Evolutionary conservation across 2,797 vertebrate species (phyloP).

Genomic region (Rhabdomys pumilio): DNA sequence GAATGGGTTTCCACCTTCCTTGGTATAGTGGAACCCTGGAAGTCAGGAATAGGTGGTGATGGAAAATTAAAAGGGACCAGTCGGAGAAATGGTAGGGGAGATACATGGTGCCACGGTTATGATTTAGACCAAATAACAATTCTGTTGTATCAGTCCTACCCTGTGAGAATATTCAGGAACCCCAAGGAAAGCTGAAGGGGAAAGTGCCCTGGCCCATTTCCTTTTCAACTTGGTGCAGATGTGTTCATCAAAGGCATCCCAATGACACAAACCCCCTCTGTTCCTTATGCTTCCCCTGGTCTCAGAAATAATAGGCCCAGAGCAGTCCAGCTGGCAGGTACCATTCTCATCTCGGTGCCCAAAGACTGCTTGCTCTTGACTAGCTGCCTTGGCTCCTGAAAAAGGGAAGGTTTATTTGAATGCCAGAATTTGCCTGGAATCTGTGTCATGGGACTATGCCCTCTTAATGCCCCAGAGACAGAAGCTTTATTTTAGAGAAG

Average conservation of each 20-base stretch:
- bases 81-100: neutral
- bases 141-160: neutral
- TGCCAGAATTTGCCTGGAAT: constrained; percentile 86
- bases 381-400: constrained; percentile 82
- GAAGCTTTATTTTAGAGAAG: constrained; percentile 76
- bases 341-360: constrained; percentile 80
- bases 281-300: constrained; percentile 57
- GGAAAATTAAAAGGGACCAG: neutral
- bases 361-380: constrained; percentile 82
- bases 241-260: constrained; percentile 60
- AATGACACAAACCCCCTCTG: constrained; percentile 72
- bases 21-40: neutral
- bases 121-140: neutral
- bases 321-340: constrained; percentile 80
- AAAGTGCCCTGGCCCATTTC: neutral
- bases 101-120: fast-evolving
- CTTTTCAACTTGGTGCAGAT: constrained; percentile 57
- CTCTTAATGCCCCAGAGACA: constrained; percentile 77
- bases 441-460: constrained; percentile 84
- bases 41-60: neutral
- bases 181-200: neutral
- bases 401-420: constrained; percentile 75
- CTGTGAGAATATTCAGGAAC: neutral
- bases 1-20: neutral
- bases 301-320: constrained; percentile 66